Conservation (phyloP, 2,797 vertebrate species). For the Melanitta fusca region DNA sequence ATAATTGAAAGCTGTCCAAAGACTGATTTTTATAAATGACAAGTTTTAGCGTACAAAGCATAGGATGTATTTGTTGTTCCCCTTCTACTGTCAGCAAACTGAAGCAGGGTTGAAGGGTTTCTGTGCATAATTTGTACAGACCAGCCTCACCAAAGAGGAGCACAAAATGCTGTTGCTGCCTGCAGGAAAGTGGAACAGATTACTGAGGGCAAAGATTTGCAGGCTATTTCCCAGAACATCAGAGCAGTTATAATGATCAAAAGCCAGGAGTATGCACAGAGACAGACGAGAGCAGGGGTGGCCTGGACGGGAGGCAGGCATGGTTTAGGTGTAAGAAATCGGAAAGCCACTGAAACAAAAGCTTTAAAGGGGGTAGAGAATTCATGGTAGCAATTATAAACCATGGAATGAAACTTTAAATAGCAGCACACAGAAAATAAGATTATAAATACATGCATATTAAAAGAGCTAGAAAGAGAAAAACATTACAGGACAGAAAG, state of each 20-base stretch:
- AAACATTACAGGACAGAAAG: neutral
- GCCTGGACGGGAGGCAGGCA: neutral
- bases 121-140: neutral
- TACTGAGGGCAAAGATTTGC: neutral
- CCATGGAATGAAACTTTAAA: neutral
- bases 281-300: neutral
- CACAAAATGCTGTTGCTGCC: neutral
- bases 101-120: neutral
- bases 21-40: neutral
- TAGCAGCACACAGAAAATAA: neutral
- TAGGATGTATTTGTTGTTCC: neutral
- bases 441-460: neutral
- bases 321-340: neutral
- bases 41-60: neutral
- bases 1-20: neutral
- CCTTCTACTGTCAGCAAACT: neutral
- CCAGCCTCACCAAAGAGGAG: neutral
- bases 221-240: neutral
- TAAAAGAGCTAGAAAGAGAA: neutral
- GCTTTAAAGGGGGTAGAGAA: neutral
- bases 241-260: neutral
- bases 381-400: neutral
- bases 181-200: neutral
- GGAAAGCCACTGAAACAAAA: neutral
- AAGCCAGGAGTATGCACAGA: neutral